Evolutionary conservation across 2,888 invertebrate species (phyloP), one percentile per base, ranked within the genome.

Genomic region (Timema cristinae): DNA sequence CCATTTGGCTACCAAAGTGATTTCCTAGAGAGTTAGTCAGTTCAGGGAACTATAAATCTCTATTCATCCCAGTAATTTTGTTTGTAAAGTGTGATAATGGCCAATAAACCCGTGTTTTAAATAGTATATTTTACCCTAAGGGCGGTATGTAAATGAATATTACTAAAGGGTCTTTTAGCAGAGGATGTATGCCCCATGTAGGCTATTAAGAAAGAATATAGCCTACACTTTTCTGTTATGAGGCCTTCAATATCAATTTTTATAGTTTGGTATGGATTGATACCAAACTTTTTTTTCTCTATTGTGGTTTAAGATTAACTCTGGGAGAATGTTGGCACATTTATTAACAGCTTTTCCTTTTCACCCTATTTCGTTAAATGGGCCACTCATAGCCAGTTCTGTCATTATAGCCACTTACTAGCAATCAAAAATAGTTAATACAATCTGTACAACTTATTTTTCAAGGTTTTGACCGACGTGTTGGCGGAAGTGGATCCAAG

Each of bases 381-480:
- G 11, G 13, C 32, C 2, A 5, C 59, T 59, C 2, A 10, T 59
- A 16, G 59, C 59, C 59, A 59, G 7, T 59, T 16, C 59, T 16
- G 32, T 15, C 32, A 59, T 32, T 59, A 10, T 0, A 13, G 59
- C 32, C 15, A 6, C 15, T 56, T 9, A 59, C 15, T 10, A 2
- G 47, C 10, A 16, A 61, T 47, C 0, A 61, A 16, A 56, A 11
- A 67, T 49, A n/a, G 6, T 13, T 13, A 63, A n/a, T 16, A 56
- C 10, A 7, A 16, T 63, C 68, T 15, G 15, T 15, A 52, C 16
- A 54, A 52, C n/a, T 66, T 47, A n/a, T 63, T 54, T 51, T 76
- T 76, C 7, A 71, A 86, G 81, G 84, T 93, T 75, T 83, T 94
- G 47, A 89, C 89, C 76, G 92, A 94, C 84, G 86, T 93, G n/a